Conservation (phyloP, 2,888 invertebrate genomes). For the Idaea straminata region DNA sequence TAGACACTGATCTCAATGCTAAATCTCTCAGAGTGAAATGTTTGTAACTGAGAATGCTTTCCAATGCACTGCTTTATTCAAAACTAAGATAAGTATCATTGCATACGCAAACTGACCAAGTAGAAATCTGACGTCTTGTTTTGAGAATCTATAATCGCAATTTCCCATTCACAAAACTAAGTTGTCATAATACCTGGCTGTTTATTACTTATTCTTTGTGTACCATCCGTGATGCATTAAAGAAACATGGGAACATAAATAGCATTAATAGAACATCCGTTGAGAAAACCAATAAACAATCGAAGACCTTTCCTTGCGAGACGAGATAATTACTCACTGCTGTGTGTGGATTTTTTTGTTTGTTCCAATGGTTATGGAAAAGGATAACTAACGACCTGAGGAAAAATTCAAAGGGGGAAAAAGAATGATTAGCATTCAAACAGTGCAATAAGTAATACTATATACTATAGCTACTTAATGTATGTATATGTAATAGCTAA, state of each 20-base stretch:
- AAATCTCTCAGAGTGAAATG: slow-evolving; percentile 58
- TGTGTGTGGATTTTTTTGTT: slow-evolving; percentile 44
- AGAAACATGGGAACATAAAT: slow-evolving; percentile 37
- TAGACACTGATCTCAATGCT: slow-evolving; percentile 38
- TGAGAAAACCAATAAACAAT: slow-evolving; percentile 67
- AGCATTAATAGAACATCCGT: slow-evolving; percentile 61
- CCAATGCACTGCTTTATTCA: slow-evolving; percentile 41
- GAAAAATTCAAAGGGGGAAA: slow-evolving; percentile 42
- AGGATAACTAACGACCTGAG: slow-evolving; percentile 42
- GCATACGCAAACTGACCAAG: slow-evolving; percentile 26
- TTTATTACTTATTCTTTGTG: slow-evolving; percentile 22
- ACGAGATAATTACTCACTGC: slow-evolving; percentile 57
- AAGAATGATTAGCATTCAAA: slow-evolving; percentile 28
- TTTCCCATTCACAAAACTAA: not conserved
- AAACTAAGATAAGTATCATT: slow-evolving; percentile 29
- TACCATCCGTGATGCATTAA: slow-evolving; percentile 28
- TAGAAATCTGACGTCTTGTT: slow-evolving; percentile 7
- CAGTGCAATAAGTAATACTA: not conserved
- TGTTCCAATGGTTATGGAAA: slow-evolving; percentile 36
- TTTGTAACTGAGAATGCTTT: slow-evolving; percentile 42
- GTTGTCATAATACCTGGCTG: slow-evolving; percentile 21
- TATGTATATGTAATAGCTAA: slow-evolving; percentile 6
- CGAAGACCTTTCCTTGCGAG: slow-evolving; percentile 55
- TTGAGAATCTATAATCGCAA: slow-evolving; percentile 5
- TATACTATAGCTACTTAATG: not conserved